Conservation (phyloP, 2,888 invertebrate genomes). For the Danaus chrysippus region DNA sequence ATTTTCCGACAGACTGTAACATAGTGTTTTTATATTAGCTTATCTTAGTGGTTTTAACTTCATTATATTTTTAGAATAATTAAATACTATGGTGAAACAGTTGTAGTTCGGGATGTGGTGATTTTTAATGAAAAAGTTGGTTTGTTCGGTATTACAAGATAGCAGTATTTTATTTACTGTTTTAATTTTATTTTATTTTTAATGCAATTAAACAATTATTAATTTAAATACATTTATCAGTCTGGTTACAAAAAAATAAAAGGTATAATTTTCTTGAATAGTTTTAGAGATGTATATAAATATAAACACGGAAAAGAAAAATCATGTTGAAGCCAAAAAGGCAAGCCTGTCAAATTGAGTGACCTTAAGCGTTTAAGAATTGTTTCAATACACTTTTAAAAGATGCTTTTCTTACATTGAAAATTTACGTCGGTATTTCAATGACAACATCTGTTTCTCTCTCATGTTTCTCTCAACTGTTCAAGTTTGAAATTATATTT, state of each 20-base stretch:
- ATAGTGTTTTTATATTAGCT: conserved; percentile 1
- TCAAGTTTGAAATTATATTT: too few species aligned
- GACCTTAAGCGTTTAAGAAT: background rate
- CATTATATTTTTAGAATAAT: background rate
- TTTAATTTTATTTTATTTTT: too few species aligned
- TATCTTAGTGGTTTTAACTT: background rate
- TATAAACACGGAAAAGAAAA: background rate
- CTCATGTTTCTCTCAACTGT: background rate
- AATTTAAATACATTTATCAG: too few species aligned
- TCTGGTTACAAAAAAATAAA: too few species aligned
- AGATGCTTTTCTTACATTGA: background rate
- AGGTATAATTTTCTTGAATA: too few species aligned
- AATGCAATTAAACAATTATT: too few species aligned
- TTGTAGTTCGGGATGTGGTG: too few species aligned
- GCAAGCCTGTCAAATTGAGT: conserved; percentile 1
- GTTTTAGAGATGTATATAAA: too few species aligned
- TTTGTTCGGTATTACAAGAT: too few species aligned
- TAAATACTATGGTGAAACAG: background rate
- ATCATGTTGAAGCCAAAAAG: background rate
- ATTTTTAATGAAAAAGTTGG: too few species aligned
- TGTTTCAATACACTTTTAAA: background rate
- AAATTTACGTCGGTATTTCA: conserved; percentile 1
- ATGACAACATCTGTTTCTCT: background rate
- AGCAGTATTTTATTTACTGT: too few species aligned
- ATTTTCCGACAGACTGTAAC: background rate